Percentiles rank a stretch among this genome's conserved stretches.
Evolutionary conservation across 2,113 vertebrate species (phyloP).

Genomic region (Vidua chalybeata): DNA sequence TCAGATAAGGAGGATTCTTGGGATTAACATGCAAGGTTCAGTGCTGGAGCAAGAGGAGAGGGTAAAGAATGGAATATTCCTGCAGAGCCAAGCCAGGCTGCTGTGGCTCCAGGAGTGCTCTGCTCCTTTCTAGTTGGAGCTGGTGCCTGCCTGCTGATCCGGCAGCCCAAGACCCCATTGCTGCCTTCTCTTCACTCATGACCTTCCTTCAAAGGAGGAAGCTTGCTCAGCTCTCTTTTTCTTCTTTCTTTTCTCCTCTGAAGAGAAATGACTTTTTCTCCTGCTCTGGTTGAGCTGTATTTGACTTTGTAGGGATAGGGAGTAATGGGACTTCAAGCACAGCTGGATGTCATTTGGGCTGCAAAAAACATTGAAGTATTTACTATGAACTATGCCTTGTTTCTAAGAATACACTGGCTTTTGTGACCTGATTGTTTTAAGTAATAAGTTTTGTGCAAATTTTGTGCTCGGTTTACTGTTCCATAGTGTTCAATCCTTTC

Average conservation of each 20-base stretch:
- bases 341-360: not conserved
- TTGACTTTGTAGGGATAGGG: not conserved
- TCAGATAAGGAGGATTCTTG: slow-evolving; percentile 42
- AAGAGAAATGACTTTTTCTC: not conserved
- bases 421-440: not conserved
- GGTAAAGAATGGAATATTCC: not conserved
- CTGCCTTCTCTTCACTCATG: not conserved
- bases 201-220: not conserved
- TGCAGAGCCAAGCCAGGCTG: not conserved
- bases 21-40: slow-evolving; percentile 19
- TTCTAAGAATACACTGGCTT: not conserved
- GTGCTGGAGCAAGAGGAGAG: not conserved
- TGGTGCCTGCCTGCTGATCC: not conserved
- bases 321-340: not conserved
- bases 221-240: not conserved
- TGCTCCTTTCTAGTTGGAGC: not conserved
- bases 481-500: not conserved
- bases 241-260: not conserved
- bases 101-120: not conserved
- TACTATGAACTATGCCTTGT: not conserved
- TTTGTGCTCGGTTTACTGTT: not conserved
- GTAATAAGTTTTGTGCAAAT: not conserved
- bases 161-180: not conserved
- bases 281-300: not conserved
- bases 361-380: not conserved